Evolutionary conservation across 1,140 invertebrate genomes (phyloP), one percentile per base, ranked within the genome.

Genomic region (Drosophila ananassae): DNA sequence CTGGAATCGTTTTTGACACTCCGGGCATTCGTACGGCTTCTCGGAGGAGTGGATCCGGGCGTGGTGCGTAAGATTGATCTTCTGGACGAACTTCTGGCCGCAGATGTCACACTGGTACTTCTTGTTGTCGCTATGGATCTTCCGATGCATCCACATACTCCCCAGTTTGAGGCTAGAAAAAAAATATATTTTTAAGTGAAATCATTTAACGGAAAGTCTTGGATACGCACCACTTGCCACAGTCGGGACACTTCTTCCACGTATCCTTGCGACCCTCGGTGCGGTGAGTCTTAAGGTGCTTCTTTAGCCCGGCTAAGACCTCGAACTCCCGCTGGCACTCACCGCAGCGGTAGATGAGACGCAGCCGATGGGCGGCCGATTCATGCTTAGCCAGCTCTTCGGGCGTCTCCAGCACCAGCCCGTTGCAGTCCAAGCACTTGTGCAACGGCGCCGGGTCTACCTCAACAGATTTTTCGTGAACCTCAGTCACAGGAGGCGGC

Each of bases 1-100:
- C 67, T 92, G 92, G 78, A 93, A 93, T 63, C 91, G 79, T 80
- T 93, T 92, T 44, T 92, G 91, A 78, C 95, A 95, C 53, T 95
- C 89, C 53, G 94, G 93, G 79, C 95, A 95, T 64, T 93, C 92
- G 73, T 94, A 95, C 0, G 94, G 94, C 81, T 94, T 94, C 56
- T 93, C 92, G 8, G 94, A 94, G 62, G 92, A 93, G 81, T 95
- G 94, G 25, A 93, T 92, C 17, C 93, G 92, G 6, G 93, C 80
- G 75, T 93, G 93, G 61, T 93, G 91, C 37, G 92, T 92, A 52
- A 93, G 85, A 72, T 93, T 93, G 13, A 91, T 91, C 76, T 93
- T 93, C 66, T 94, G 93, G 13, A 93, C 93, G 64, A 94, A 94
- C 47, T 92, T 92, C 73, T 93, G 93, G 1, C 92, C 92, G 78